phyloP scores from a whole-genome alignment of 2,888 invertebrate species.

The Emesis castigata region DNA sequence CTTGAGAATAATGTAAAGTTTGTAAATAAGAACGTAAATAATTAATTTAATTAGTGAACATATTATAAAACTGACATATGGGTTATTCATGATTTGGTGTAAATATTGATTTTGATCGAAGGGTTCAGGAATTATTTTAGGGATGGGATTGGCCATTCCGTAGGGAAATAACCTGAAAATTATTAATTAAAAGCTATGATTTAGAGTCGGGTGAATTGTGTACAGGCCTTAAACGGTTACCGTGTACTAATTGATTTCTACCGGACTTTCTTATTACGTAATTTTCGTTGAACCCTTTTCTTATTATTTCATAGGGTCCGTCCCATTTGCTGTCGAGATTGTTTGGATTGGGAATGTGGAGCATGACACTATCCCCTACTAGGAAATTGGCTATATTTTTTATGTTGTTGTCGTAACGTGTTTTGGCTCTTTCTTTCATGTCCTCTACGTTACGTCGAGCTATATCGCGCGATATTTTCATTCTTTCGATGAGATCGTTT shows the following conservation, averaged over 20 bases:
- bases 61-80: no score
- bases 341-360: conserved; percentile 68
- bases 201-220: neutral
- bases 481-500: conserved; percentile 68
- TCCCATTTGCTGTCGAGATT: conserved; percentile 71
- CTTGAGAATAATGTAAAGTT: no score
- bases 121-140: no score
- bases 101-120: no score
- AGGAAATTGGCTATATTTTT: conserved; percentile 58
- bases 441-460: conserved; percentile 60
- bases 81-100: no score
- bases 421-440: conserved; percentile 72
- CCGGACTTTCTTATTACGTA: conserved; percentile 48
- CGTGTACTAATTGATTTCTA: conserved; percentile 52
- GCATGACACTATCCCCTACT: conserved; percentile 28
- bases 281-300: conserved; percentile 62
- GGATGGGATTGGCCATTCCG: neutral
- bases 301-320: conserved; percentile 63
- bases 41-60: no score
- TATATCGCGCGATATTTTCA: conserved; percentile 64
- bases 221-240: conserved; percentile 45
- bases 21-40: no score
- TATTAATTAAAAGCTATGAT: neutral
- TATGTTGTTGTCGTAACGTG: conserved; percentile 67
- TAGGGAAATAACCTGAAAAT: neutral